These are phyloP conservation scores for Rhodophaea formosa DNA, from an alignment of 2,888 invertebrate species.

Conservation along the genomic window DNA sequence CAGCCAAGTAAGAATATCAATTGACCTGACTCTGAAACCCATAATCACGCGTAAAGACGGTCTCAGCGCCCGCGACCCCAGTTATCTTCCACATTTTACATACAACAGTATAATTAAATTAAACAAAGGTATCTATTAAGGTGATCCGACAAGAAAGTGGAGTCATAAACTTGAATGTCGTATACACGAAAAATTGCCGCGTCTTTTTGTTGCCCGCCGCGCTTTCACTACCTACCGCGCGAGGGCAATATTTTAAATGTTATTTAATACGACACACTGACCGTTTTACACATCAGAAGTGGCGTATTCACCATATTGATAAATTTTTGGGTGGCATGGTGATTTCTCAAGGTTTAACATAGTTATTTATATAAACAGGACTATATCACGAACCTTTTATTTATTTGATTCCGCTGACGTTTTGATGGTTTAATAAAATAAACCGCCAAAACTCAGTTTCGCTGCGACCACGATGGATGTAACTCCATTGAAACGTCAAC, in stretches of 20 bases:
- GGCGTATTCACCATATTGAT: too few relatives aligned
- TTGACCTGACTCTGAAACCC: not conserved
- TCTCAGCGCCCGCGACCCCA: not conserved
- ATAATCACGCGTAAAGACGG: not conserved
- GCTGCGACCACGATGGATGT: too few relatives aligned
- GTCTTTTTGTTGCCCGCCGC: constrained; percentile 43
- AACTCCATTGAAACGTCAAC: too few relatives aligned
- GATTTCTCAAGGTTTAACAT: too few relatives aligned
- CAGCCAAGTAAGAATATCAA: not conserved
- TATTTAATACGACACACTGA: constrained; percentile 67
- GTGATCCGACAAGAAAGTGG: constrained; percentile 6
- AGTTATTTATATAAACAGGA: too few relatives aligned
- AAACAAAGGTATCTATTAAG: constrained; percentile 7
- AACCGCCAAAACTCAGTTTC: too few relatives aligned
- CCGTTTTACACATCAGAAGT: constrained; percentile 39
- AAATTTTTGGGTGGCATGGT: too few relatives aligned
- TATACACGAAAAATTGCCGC: constrained; percentile 42
- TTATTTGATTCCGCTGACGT: too few relatives aligned
- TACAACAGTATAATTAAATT: constrained; percentile 22
- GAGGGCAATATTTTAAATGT: constrained; percentile 59
- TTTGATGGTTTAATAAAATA: too few relatives aligned
- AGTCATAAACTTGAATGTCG: constrained; percentile 30
- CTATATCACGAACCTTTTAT: too few relatives aligned
- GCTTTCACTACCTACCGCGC: constrained; percentile 61
- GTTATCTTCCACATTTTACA: not conserved